A percentile compares a stretch with the other conserved stretches of the same genome.
phyloP scores from a whole-genome alignment of 1,140 invertebrate species.

The Pogonus chalceus region DNA sequence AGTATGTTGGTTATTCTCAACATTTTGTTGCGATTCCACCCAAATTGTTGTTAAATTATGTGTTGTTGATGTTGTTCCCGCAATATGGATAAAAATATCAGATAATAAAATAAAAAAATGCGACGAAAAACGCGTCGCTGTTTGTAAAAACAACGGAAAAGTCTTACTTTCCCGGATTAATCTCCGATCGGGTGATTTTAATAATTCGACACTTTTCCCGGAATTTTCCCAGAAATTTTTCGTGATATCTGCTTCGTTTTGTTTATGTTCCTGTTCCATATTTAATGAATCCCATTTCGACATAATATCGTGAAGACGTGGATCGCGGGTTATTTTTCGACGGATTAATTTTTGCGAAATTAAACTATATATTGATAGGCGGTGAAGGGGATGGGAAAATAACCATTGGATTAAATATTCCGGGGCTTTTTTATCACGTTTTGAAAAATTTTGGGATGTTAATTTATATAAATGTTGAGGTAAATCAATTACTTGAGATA shows the following conservation, averaged over 20 bases:
- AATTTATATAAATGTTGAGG: constrained; percentile 46
- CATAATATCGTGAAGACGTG: constrained; percentile 37
- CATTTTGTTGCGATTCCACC: constrained; percentile 56
- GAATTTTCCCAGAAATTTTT: constrained; percentile 66
- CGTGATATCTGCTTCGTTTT: constrained; percentile 58
- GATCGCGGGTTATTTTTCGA: constrained; percentile 32
- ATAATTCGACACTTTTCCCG: constrained; percentile 53
- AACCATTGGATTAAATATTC: constrained; percentile 47
- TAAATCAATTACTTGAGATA: constrained; percentile 50
- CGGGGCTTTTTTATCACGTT: constrained; percentile 44
- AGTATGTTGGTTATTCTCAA: constrained; percentile 39
- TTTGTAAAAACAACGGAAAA: constrained; percentile 54
- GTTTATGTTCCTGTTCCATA: constrained; percentile 49
- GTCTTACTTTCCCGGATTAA: constrained; percentile 67
- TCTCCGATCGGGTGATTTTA: constrained; percentile 56
- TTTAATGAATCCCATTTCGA: constrained; percentile 50
- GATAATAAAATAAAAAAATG: constrained; percentile 70
- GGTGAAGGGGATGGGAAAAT: constrained; percentile 45
- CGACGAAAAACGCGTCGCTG: constrained; percentile 54
- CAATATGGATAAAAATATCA: constrained; percentile 62
- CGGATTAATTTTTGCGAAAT: constrained; percentile 34
- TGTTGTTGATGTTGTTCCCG: constrained; percentile 47
- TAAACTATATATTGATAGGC: constrained; percentile 28
- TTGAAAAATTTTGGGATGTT: constrained; percentile 36
- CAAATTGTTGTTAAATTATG: constrained; percentile 67